phyloP scores from a whole-genome alignment of 1,140 invertebrate genomes.

The Drosophila melanogaster region DNA sequence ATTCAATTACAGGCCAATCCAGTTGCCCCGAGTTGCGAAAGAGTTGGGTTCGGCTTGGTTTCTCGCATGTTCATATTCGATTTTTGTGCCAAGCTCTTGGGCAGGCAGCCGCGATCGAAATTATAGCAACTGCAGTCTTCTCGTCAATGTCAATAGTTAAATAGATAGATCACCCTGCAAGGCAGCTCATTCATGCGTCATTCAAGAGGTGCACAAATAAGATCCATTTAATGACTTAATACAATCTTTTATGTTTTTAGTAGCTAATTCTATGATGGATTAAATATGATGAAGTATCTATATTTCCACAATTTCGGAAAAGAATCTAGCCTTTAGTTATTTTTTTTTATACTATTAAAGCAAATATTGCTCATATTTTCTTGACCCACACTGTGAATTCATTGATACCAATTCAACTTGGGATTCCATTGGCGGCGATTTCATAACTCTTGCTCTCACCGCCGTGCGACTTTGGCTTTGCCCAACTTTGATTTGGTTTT shows the following conservation, averaged over 20 bases:
- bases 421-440: conserved; percentile 76
- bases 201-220: background rate
- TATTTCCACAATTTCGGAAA: no score
- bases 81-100: conserved; percentile 27
- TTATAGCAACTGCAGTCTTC: conserved; percentile 7
- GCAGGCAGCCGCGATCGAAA: conserved; percentile 6
- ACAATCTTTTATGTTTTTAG: no score
- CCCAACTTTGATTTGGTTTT: conserved; percentile 58
- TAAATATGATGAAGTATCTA: no score
- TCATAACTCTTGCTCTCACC: conserved; percentile 72
- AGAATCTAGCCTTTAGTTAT: no score
- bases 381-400: conserved; percentile 32
- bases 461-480: conserved; percentile 50
- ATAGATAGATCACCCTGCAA: background rate
- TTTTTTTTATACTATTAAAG: no score
- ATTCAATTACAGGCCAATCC: conserved; percentile 77
- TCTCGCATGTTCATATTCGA: conserved; percentile 32
- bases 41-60: conserved; percentile 19
- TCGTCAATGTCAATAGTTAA: background rate
- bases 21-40: conserved; percentile 57
- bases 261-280: no score
- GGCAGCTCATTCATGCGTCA: background rate
- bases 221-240: no score
- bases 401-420: conserved; percentile 63
- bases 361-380: background rate